phyloP scores from a whole-genome alignment of 2,113 vertebrate species.

The Xiphias gladius region DNA sequence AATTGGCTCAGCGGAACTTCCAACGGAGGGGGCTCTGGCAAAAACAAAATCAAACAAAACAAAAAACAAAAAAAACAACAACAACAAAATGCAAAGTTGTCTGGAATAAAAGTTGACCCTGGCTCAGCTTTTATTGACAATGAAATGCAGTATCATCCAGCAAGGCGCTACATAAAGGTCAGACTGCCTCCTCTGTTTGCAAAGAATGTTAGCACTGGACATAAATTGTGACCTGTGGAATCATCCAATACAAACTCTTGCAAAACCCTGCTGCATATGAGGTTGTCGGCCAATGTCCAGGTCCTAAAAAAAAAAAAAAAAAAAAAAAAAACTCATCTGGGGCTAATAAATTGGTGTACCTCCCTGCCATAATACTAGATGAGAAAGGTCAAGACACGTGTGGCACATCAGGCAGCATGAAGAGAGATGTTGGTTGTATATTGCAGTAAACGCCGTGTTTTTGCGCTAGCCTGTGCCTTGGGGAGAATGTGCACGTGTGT shows the following conservation, averaged over 20 bases:
- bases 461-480: background rate
- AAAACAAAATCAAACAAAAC: no score
- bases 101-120: background rate
- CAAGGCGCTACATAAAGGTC: no score
- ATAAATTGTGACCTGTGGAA: background rate
- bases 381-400: slow-evolving; percentile 21
- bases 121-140: background rate
- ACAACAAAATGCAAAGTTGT: no score
- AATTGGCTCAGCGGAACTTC: no score
- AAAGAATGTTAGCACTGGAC: no score
- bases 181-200: background rate
- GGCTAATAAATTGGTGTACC: background rate
- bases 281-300: background rate
- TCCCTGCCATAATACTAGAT: slow-evolving; percentile 8
- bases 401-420: slow-evolving; percentile 18
- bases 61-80: no score
- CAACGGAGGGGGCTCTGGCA: no score
- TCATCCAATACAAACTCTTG: background rate
- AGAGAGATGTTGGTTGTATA: slow-evolving; percentile 26
- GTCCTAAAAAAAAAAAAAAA: background rate
- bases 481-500: slow-evolving; percentile 20
- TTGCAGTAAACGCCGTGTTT: slow-evolving; percentile 7
- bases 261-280: background rate
- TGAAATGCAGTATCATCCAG: background rate
- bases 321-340: background rate